Evolutionary conservation across 2,113 vertebrate species (phyloP).

Genomic region (Callipepla squamata): DNA sequence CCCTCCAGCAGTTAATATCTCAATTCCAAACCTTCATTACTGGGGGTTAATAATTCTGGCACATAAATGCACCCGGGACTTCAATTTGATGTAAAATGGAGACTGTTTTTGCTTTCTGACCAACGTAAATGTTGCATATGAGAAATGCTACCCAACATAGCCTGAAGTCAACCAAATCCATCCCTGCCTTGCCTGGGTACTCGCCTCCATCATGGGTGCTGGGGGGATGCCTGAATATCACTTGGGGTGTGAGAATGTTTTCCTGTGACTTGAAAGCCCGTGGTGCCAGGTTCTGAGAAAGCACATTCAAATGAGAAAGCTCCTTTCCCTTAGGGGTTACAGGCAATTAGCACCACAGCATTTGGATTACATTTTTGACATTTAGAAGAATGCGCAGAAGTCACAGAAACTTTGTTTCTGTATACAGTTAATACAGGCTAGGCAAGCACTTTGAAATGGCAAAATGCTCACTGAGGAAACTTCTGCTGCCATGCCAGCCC

Average conservation of each 20-base stretch:
- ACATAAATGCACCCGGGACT: conserved; percentile 21
- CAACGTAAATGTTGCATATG: conserved; percentile 30
- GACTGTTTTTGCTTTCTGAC: neutral
- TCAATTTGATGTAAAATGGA: neutral
- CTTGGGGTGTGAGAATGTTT: neutral
- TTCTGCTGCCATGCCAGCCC: neutral
- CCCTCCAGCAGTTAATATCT: conserved; percentile 58
- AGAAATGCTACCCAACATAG: neutral
- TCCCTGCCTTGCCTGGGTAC: neutral
- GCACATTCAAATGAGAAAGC: conserved; percentile 29
- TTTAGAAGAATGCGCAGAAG: neutral
- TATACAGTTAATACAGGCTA: neutral
- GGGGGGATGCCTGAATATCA: neutral
- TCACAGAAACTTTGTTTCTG: neutral
- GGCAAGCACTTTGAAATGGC: neutral
- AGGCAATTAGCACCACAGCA: conserved; percentile 39
- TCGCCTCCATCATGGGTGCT: neutral
- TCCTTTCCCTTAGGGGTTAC: conserved; percentile 36
- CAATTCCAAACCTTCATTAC: conserved; percentile 54
- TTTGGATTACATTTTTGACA: conserved; percentile 38
- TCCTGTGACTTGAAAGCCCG: conserved; percentile 17
- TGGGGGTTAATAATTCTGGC: conserved; percentile 52
- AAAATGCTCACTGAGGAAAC: neutral
- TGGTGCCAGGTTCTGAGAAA: conserved; percentile 15
- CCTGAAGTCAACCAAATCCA: neutral